Evolutionary conservation across 2,797 vertebrate species (phyloP).

Genomic region (Taeniopygia guttata): DNA sequence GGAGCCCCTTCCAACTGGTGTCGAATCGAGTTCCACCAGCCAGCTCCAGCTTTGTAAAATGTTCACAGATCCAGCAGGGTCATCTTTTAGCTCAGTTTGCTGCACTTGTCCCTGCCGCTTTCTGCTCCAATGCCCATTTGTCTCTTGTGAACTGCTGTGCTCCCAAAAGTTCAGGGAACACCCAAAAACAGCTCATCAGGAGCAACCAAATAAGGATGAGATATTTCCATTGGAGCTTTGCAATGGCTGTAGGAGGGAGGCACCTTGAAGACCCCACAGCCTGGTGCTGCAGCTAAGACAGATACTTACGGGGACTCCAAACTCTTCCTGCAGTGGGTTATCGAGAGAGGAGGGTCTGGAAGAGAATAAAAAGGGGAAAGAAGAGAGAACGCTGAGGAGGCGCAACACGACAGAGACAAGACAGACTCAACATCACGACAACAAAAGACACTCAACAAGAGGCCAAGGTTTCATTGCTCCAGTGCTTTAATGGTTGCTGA

Average conservation of each 20-base stretch:
- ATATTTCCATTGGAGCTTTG: neutral
- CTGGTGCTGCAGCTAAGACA: neutral
- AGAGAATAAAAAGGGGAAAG: constrained; percentile 56
- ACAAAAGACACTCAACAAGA: constrained; percentile 64
- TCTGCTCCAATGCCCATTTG: neutral
- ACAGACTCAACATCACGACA: constrained; percentile 32
- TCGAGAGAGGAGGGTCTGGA: constrained; percentile 95
- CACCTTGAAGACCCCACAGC: neutral
- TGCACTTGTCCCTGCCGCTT: neutral
- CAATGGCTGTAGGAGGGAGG: neutral
- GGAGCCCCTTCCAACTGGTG: neutral
- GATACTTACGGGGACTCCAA: constrained; percentile 97
- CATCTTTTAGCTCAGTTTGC: neutral
- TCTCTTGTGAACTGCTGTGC: neutral
- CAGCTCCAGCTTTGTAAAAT: neutral
- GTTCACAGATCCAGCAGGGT: neutral
- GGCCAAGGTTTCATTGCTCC: constrained; percentile 52
- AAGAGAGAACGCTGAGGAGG: constrained; percentile 47
- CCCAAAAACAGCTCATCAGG: neutral
- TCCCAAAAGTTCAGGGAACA: neutral
- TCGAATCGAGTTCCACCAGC: neutral
- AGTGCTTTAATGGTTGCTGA: constrained; percentile 62
- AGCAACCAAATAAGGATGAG: neutral
- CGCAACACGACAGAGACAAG: constrained; percentile 11
- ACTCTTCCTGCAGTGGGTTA: constrained; percentile 97